phyloP scores from a whole-genome alignment of 1,140 invertebrate species.

The Pomacea maculata region DNA sequence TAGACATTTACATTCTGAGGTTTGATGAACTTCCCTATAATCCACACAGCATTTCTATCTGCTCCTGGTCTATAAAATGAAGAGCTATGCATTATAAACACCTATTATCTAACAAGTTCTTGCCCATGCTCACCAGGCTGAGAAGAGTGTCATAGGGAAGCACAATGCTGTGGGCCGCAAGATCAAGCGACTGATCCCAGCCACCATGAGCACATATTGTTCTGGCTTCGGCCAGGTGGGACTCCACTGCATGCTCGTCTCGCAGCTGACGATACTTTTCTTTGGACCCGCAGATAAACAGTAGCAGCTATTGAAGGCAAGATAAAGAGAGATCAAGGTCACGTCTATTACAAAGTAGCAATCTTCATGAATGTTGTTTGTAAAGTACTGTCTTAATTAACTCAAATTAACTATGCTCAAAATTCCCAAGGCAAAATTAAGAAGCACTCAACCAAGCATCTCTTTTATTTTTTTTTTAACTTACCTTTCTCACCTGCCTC shows the following conservation, averaged over 20 bases:
- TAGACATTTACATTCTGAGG: too few relatives aligned
- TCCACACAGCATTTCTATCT: too few relatives aligned
- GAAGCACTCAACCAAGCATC: too few relatives aligned
- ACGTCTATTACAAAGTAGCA: too few relatives aligned
- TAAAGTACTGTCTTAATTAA: not conserved
- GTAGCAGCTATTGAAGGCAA: conserved; percentile 74
- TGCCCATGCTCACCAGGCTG: conserved; percentile 69
- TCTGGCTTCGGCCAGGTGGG: conserved; percentile 64
- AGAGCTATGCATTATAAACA: too few relatives aligned
- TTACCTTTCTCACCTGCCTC: conserved; percentile 68
- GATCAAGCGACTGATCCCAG: conserved; percentile 38
- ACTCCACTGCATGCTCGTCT: conserved; percentile 83
- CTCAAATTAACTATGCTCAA: not conserved
- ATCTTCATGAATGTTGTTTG: not conserved
- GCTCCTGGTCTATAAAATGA: too few relatives aligned
- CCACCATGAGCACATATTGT: conserved; percentile 62
- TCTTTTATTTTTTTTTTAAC: not conserved
- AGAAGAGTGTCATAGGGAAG: conserved; percentile 90
- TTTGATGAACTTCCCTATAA: too few relatives aligned
- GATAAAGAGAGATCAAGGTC: not conserved
- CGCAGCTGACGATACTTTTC: conserved; percentile 93
- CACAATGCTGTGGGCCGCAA: conserved; percentile 46
- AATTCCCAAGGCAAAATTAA: not conserved
- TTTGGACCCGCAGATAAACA: conserved; percentile 94
- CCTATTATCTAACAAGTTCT: too few relatives aligned